These are phyloP conservation scores for Onychostoma macrolepis DNA, from an alignment of 2,113 vertebrate species.

Conservation along the genomic window DNA sequence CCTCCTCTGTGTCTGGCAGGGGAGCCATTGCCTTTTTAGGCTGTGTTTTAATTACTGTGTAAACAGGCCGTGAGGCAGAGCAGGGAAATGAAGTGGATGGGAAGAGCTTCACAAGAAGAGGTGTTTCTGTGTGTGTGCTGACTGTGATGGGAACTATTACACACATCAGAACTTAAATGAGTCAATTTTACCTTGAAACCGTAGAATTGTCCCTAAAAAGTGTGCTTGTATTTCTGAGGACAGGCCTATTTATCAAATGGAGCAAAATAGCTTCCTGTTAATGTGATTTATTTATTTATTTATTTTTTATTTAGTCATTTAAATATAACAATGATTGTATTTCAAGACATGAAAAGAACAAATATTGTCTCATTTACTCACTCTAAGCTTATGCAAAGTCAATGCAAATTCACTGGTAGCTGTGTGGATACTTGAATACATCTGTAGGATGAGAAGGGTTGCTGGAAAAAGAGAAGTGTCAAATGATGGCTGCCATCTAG, in stretches of 20 bases:
- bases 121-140: not conserved
- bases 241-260: not conserved
- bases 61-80: slow-evolving; percentile 72
- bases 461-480: not conserved
- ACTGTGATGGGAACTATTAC: not conserved
- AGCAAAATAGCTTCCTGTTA: not conserved
- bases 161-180: not conserved
- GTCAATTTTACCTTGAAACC: not conserved
- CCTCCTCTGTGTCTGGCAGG: slow-evolving; percentile 70
- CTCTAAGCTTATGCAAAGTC: not conserved
- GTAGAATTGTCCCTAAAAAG: not conserved
- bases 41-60: slow-evolving; percentile 78
- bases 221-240: not conserved
- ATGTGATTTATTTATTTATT: no score
- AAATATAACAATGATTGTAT: not conserved
- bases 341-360: not conserved
- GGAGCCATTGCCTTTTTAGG: slow-evolving; percentile 79
- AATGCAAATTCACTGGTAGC: not conserved
- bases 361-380: not conserved
- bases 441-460: not conserved
- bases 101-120: not conserved
- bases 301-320: not conserved
- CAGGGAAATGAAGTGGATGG: slow-evolving; percentile 57
- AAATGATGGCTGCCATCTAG: slow-evolving; percentile 64
- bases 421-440: not conserved